Base-by-base conservation (phyloP, 2,797 vertebrate genomes). In the Diplodus puntazzo region DNA sequence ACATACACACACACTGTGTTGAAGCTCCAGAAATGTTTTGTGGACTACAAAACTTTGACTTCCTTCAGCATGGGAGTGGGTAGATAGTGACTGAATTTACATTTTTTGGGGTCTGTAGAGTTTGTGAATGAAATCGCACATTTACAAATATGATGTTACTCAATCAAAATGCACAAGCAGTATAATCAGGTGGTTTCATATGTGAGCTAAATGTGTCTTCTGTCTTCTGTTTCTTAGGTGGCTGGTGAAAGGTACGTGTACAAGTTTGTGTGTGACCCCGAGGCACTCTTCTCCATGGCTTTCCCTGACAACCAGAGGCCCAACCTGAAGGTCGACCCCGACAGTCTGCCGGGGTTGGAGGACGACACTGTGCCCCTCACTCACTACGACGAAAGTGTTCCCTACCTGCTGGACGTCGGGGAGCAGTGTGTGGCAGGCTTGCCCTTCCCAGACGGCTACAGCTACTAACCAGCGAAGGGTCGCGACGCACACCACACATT, bases 231-330 rank as follows among this genome's bases (percentile, higher is more conserved):
- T 39, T 10, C 70, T 27, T 87, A 99, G 98, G 98, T 99, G 73
- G 98, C 98, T 0, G 98, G 98, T 0, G 98, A 99, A 86, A 94
- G 97, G 89, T 99, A 99, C 0, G 98, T 99, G 77, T 99, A 99
- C 84, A 99, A 99, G 90, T 99, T 99, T 6, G 98, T 99, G 86
- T 99, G 98, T 0, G 98, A 98, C 85, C 98, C 98, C 0, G 98
- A 99, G 21, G 98, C 98, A 2, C 96, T 99, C 34, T 99, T 99
- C 83, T 98, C 97, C 84, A 99, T 99, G 98, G 98, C 98, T 60
- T 99, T 99, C 86, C 97, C 97, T 0, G 98, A 99, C 94, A 98
- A 98, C 94, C 97, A 98, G 90, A 95, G 97, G 87, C 97, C 97
- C 5, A 97, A 95, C 92, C 94, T 99, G 92, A 99, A 98, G 92